phyloP scores from a whole-genome alignment of 1,140 invertebrate genomes.

The Mercenaria mercenaria region DNA sequence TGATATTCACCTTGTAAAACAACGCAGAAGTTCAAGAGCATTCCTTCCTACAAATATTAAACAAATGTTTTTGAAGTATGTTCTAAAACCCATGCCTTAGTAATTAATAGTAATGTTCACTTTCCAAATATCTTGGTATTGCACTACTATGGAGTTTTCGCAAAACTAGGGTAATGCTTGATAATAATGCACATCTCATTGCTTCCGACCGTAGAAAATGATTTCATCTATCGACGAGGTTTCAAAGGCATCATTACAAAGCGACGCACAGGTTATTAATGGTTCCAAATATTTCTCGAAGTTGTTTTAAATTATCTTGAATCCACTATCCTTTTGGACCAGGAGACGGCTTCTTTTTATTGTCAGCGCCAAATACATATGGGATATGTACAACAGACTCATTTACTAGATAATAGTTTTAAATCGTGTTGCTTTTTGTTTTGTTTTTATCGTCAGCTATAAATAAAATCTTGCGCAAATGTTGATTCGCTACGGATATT shows the following conservation, averaged over 20 bases:
- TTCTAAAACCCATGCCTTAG: background rate
- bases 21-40: no score
- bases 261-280: background rate
- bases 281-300: conserved; percentile 38
- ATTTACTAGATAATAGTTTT: background rate
- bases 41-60: conserved; percentile 52
- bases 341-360: background rate
- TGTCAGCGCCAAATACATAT: conserved; percentile 9
- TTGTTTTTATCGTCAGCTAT: background rate
- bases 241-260: conserved; percentile 14
- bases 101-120: conserved; percentile 21
- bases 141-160: conserved; percentile 37
- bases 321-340: conserved; percentile 42
- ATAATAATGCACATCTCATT: conserved; percentile 47
- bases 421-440: no score
- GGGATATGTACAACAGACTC: background rate
- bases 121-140: conserved; percentile 40
- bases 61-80: conserved; percentile 47
- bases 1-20: no score
- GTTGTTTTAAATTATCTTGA: conserved; percentile 28
- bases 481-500: no score
- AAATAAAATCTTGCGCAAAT: no score
- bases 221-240: background rate
- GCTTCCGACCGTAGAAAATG: conserved; percentile 51
- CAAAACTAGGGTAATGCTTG: conserved; percentile 4